A percentile compares a stretch with the other conserved stretches of the same genome.
Evolutionary conservation across 2,113 vertebrate genomes (phyloP).

Genomic region (Tetrao urogallus): DNA sequence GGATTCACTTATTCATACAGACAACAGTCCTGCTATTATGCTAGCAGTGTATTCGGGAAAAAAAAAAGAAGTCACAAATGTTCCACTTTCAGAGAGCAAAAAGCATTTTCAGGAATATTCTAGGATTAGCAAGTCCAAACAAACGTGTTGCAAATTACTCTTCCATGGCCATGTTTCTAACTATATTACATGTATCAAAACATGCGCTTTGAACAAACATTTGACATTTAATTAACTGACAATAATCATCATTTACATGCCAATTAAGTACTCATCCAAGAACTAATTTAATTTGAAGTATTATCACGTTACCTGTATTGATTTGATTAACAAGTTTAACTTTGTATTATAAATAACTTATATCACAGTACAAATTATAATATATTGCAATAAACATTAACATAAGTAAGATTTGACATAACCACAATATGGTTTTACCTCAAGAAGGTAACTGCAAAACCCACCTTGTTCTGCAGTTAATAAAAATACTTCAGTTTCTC

Average conservation of each 20-base stretch:
- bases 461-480: background rate
- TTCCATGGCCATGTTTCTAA: background rate
- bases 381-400: background rate
- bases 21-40: background rate
- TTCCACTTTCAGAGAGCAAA: background rate
- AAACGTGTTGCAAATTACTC: background rate
- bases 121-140: background rate
- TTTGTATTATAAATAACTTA: background rate
- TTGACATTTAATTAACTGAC: conserved; percentile 21
- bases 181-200: background rate
- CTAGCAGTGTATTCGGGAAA: background rate
- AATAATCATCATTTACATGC: background rate
- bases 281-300: background rate
- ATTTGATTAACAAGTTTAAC: conserved; percentile 30
- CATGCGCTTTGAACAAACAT: conserved; percentile 1
- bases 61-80: rapidly evolving
- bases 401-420: background rate
- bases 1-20: background rate
- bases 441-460: background rate
- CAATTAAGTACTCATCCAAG: conserved; percentile 36
- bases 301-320: background rate
- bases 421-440: background rate
- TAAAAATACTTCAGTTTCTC: background rate
- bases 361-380: too few relatives aligned
- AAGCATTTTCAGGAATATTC: background rate